Evolutionary conservation across 1,140 invertebrate species (phyloP), one percentile per base, ranked within the genome.

Genomic region (Ostrea denselamellosa): DNA sequence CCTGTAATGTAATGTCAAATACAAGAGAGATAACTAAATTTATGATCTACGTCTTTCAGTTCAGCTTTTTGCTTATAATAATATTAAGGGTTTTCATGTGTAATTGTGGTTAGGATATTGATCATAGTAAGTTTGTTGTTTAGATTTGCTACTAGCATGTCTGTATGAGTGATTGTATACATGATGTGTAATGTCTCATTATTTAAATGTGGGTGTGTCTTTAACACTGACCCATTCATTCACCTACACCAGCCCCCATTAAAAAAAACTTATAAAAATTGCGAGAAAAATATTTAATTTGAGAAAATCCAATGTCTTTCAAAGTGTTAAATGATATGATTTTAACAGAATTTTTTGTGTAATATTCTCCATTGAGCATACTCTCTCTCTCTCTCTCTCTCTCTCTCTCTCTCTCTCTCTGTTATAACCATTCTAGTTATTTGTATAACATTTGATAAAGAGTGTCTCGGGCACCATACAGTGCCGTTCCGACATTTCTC

Each of bases 11-110:
- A 44, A 44, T 17, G 9, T 28, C 28, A 25, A 77, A 71, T 28
- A 14, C 25, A 77, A 77, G 68, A 77, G 68, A 77, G 68, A 28
- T 77, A 77, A 77, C 25, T 77, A 22, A 44, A 22, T 77, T 34
- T 62, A 34, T 77, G 8, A 14, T 14, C 68, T 77, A 28, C 9
- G 10, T 77, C 68, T 77, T 77, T 77, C 68, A 77, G 68, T 25
- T 62, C 22, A 28, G 68, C 56, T 77, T 77, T n/a, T 10, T 71
- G 28, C 28, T 34, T 77, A 34, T 28, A 34, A 28, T 5, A 44
- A 12, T 77, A 28, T 28, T 25, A 14, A 9, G 22, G 25, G 34
- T 77, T 77, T 12, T 28, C 12, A n/a, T 19, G 5, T 62, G 56
- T 62, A 62, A 62, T 19, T 62, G 56, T 62, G 56, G n/a, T 19